These are phyloP conservation scores for Agrotis segetum DNA, from an alignment of 2,888 invertebrate species.

Conservation along the genomic window DNA sequence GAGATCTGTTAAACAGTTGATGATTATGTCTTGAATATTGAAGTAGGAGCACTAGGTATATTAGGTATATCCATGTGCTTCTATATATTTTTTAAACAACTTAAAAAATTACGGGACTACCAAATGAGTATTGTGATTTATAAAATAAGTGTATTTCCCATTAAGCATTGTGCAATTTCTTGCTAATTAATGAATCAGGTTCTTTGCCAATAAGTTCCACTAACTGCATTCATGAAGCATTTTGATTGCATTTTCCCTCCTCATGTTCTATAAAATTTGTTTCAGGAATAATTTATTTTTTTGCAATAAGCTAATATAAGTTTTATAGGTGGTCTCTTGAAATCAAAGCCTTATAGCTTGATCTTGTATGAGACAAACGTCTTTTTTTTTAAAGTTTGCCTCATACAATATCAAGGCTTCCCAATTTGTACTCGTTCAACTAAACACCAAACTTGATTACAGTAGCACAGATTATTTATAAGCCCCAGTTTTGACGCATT, in stretches of 20 bases:
- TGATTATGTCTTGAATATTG: background rate
- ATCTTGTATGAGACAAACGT: too few species aligned
- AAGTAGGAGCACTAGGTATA: background rate
- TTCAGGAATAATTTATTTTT: background rate
- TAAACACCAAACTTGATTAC: constrained; percentile 38
- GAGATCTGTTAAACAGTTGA: background rate
- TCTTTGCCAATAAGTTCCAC: constrained; percentile 4
- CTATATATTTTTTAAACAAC: background rate
- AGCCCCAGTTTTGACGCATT: constrained; percentile 58
- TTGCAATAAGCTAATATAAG: background rate
- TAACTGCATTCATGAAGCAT: constrained; percentile 9
- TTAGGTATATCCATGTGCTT: background rate
- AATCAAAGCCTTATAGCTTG: constrained; percentile 2
- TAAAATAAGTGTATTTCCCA: constrained; percentile 3
- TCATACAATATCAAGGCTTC: constrained; percentile 39
- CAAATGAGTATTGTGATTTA: constrained; percentile 12
- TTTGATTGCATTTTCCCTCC: constrained; percentile 14
- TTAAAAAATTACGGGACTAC: constrained; percentile 1
- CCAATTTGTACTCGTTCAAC: constrained; percentile 9
- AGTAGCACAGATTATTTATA: constrained; percentile 41
- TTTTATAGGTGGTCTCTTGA: background rate
- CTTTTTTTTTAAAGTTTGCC: too few species aligned
- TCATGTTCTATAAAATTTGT: background rate
- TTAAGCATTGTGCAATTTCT: constrained; percentile 36
- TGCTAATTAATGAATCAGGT: constrained; percentile 21